These are phyloP conservation scores for Harpagifer antarcticus DNA, from an alignment of 2,797 vertebrate species.

Conservation along the genomic window DNA sequence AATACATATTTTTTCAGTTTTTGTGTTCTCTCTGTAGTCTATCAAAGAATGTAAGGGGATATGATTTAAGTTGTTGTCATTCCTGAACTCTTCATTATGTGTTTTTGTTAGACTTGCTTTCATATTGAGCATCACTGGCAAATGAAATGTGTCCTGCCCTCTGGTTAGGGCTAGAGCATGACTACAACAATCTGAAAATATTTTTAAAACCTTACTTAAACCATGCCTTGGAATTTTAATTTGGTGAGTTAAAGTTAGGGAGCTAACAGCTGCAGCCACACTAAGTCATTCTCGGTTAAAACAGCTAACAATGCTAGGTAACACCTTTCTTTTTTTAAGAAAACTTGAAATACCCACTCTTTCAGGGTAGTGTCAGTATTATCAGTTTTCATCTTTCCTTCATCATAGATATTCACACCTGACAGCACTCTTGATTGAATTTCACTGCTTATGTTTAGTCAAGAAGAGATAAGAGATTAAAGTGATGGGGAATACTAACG, in stretches of 20 bases:
- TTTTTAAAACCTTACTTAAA: neutral
- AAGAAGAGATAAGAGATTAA: slow-evolving; percentile 10
- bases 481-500: neutral
- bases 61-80: neutral
- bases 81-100: neutral
- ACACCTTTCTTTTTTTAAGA: neutral
- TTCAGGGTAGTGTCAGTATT: neutral
- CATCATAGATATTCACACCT: slow-evolving; percentile 15
- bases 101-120: neutral
- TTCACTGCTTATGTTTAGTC: slow-evolving; percentile 11
- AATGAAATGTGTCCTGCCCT: neutral
- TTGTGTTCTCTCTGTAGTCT: neutral
- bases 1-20: neutral
- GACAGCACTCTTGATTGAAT: slow-evolving; percentile 4
- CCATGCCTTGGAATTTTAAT: neutral
- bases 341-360: neutral
- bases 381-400: slow-evolving; percentile 9
- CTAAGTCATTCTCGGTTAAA: neutral
- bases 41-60: neutral
- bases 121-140: neutral
- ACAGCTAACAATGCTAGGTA: neutral
- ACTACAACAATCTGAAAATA: neutral
- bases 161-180: neutral
- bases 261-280: neutral
- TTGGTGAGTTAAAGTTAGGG: neutral